Base-by-base conservation (phyloP, 1,140 invertebrate genomes). In the Ceratina australensis region DNA sequence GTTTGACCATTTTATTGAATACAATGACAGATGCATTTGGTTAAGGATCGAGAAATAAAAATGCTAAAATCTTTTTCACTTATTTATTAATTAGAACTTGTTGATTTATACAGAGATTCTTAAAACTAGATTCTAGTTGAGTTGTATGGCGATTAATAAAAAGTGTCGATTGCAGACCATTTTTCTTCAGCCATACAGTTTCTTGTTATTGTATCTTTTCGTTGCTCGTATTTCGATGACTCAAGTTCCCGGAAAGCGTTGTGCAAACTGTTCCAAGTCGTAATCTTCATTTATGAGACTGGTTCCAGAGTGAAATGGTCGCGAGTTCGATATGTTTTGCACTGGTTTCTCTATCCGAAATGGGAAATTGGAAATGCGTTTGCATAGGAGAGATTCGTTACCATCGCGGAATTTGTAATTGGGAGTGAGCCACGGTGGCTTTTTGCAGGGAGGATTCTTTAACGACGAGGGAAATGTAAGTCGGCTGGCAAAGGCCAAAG, bases 401-500 rank as follows among this genome's bases (percentile, higher is more conserved):
- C 18, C 4, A 20, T 24, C 26, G 33, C 2, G 5, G 15, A 22
- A 72, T 47, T 49, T 50, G 22, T 49, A 49, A 59, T 60, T 67
- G 64, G 22, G 33, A 15, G 15, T 56, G 20, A 68, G 49, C 16
- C 56, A 42, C 13, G 52, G 49, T 33, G 49, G 24, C 24, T 33
- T 28, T 24, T 66, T 81, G 18, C 47, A 47, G 59, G 52, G 12
- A 72, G 42, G 65, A 50, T 75, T 16, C 49, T 68, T 67, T 75
- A 76, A 79, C 76, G 57, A 78, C 63, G 59, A 60, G 72, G 67
- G 67, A 33, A 76, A 72, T 59, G 79, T 77, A 80, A 80, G 74
- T 66, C 72, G 79, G 49, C 49, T 75, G 71, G 82, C 76, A 82
- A 82, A 79, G 80, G 76, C 76, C 66, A 56, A 78, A 81, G 79